A percentile compares a stretch with the other conserved stretches of the same genome.
These are phyloP conservation scores for Clarias magur DNA, from an alignment of 2,113 vertebrate genomes.

Conservation along the genomic window DNA sequence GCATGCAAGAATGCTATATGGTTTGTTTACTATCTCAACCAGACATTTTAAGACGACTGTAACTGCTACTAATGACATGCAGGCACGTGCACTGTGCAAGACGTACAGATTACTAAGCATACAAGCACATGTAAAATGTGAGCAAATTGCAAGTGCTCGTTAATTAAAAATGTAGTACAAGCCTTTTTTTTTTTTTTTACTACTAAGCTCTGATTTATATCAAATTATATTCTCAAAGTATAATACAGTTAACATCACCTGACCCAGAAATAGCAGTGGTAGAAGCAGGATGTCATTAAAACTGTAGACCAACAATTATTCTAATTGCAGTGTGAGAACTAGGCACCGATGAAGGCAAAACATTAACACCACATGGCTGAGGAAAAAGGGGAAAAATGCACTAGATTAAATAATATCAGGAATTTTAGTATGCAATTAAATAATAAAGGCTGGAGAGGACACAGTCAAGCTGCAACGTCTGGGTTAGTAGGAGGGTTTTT, in stretches of 20 bases:
- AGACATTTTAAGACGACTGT: neutral
- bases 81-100: neutral
- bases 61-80: neutral
- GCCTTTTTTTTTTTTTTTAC: neutral
- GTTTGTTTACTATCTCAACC: neutral
- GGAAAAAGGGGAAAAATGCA: neutral
- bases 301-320: neutral
- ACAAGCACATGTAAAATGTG: neutral
- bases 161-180: neutral
- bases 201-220: neutral
- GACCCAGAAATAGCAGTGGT: neutral
- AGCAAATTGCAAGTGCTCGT: neutral
- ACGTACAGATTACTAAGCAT: neutral
- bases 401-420: neutral
- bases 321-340: neutral
- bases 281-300: neutral
- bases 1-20: neutral
- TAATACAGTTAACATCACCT: neutral
- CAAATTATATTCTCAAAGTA: neutral
- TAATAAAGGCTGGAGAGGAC: neutral
- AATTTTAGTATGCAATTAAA: neutral
- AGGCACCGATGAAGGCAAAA: neutral
- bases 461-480: neutral
- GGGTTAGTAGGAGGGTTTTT: no score
- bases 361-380: neutral